A percentile compares a stretch with the other conserved stretches of the same genome.
These are phyloP conservation scores for Cyclina sinensis DNA, from an alignment of 1,140 invertebrate genomes.

Conservation along the genomic window DNA sequence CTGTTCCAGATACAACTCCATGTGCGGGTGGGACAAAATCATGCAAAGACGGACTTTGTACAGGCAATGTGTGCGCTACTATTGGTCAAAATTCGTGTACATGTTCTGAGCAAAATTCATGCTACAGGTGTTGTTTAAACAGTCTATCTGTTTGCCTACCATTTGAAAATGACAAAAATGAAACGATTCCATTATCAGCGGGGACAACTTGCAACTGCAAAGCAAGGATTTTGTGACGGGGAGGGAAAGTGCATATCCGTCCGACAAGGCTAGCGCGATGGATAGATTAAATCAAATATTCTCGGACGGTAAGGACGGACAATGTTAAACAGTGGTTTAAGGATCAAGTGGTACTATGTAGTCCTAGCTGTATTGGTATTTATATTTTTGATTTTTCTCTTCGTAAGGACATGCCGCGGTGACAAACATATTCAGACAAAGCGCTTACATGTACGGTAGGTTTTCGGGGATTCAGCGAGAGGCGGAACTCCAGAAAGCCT, in stretches of 20 bases:
- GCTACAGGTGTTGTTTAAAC: constrained; percentile 67
- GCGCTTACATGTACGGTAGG: constrained; percentile 65
- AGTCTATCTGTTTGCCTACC: constrained; percentile 14
- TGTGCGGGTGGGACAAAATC: constrained; percentile 72
- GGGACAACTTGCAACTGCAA: constrained; percentile 71
- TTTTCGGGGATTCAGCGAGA: constrained; percentile 53
- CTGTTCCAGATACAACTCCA: constrained; percentile 64
- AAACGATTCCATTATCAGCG: constrained; percentile 7
- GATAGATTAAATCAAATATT: constrained; percentile 67
- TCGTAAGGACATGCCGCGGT: constrained; percentile 5
- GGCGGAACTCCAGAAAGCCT: constrained; percentile 42
- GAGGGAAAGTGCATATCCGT: constrained; percentile 65
- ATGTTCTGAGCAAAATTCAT: constrained; percentile 69
- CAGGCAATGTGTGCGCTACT: constrained; percentile 70
- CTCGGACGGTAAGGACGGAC: constrained; percentile 45
- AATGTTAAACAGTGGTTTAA: constrained; percentile 70
- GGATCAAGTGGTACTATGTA: constrained; percentile 77
- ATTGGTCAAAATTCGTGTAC: constrained; percentile 68
- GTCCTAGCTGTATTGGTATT: constrained; percentile 53
- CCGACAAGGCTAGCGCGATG: constrained; percentile 48
- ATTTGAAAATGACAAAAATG: constrained; percentile 51
- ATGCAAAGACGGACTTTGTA: constrained; percentile 73
- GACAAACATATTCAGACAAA: constrained; percentile 42
- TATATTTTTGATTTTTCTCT: constrained; percentile 27
- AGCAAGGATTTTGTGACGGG: constrained; percentile 73